Evolutionary conservation across 2,797 vertebrate genomes (phyloP).

Genomic region (Myiotriccus ornatus): DNA sequence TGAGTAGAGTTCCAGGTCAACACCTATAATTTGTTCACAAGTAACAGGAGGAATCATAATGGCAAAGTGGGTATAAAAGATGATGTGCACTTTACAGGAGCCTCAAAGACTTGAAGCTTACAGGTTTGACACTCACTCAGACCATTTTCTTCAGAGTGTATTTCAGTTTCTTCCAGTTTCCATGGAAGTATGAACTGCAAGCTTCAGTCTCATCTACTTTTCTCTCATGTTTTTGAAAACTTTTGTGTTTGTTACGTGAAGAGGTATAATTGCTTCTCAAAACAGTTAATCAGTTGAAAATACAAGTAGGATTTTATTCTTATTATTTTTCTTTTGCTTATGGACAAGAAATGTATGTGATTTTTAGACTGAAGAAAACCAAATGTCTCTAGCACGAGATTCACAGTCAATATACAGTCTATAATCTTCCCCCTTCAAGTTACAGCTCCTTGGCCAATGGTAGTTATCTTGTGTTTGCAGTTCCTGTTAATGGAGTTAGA

Average conservation of each 20-base stretch:
- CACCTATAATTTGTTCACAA: background rate
- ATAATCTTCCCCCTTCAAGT: background rate
- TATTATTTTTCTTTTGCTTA: background rate
- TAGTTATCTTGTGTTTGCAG: background rate
- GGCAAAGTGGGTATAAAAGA: background rate
- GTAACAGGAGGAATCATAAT: background rate
- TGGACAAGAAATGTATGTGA: background rate
- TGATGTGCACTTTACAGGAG: background rate
- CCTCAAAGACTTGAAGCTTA: background rate
- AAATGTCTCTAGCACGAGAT: background rate
- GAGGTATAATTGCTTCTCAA: background rate
- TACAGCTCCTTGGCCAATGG: background rate
- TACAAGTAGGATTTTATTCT: background rate
- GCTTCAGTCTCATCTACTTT: background rate
- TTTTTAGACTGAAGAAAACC: background rate
- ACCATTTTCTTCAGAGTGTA: background rate
- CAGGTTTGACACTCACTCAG: background rate
- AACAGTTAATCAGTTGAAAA: background rate
- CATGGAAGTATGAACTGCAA: background rate
- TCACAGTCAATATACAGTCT: fast-evolving
- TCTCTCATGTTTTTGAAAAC: background rate
- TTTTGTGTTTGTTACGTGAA: background rate
- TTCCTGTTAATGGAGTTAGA: background rate
- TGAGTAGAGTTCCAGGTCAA: background rate
- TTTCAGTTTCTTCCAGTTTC: background rate